Percentiles rank a stretch among this genome's conserved stretches.
These are phyloP conservation scores for Chouioia cunea DNA, from an alignment of 2,888 invertebrate genomes.

Conservation along the genomic window DNA sequence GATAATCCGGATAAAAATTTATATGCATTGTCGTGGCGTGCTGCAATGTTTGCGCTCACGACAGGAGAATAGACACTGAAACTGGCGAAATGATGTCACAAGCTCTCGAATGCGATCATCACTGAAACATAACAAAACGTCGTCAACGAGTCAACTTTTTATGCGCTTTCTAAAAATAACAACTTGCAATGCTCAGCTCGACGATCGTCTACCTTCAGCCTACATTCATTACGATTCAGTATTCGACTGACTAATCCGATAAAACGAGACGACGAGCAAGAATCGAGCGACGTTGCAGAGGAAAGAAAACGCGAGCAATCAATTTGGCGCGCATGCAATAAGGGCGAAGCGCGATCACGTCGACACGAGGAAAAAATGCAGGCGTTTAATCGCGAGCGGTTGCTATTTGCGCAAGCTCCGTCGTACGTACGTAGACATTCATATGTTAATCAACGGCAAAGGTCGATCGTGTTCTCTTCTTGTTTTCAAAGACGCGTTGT, in stretches of 20 bases:
- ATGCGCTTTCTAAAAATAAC: constrained; percentile 25
- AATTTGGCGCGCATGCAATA: too few relatives aligned
- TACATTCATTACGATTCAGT: too few relatives aligned
- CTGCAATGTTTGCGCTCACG: background rate
- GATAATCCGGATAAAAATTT: background rate
- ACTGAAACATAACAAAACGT: background rate
- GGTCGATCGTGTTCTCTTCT: constrained; percentile 19
- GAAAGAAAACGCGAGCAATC: too few relatives aligned
- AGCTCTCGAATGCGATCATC: background rate
- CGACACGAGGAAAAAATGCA: too few relatives aligned
- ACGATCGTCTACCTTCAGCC: too few relatives aligned
- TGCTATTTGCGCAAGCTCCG: background rate
- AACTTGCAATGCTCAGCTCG: too few relatives aligned
- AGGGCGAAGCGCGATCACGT: too few relatives aligned
- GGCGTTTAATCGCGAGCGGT: constrained; percentile 38
- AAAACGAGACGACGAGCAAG: too few relatives aligned
- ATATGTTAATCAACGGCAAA: constrained; percentile 37
- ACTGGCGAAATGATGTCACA: constrained; percentile 10
- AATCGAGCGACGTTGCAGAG: too few relatives aligned
- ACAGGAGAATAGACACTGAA: constrained; percentile 11
- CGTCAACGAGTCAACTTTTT: background rate
- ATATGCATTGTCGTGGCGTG: background rate
- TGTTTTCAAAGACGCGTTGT: too few relatives aligned
- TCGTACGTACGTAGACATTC: constrained; percentile 10
- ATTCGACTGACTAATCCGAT: too few relatives aligned